Evolutionary conservation across 1,140 invertebrate genomes (phyloP).

Genomic region (Hypsibius dujardini): DNA sequence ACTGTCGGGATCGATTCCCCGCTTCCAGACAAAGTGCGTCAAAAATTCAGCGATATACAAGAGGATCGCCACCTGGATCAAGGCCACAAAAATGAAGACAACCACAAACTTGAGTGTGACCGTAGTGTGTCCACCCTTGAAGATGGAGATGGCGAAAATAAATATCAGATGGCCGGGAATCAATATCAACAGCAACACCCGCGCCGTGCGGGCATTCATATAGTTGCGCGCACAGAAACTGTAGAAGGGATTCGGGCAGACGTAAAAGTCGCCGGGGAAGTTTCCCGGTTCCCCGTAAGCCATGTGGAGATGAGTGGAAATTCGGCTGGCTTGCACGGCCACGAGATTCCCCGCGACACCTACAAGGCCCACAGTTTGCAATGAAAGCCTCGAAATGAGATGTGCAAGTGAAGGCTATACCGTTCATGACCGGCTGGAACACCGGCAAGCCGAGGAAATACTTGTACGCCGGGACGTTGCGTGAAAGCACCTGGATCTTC

Average conservation of each 20-base stretch:
- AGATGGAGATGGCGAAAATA: conserved; percentile 63
- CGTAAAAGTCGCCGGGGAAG: conserved; percentile 48
- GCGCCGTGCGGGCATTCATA: conserved; percentile 48
- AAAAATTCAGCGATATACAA: conserved; percentile 39
- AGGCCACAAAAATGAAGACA: conserved; percentile 58
- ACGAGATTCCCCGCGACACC: conserved; percentile 80
- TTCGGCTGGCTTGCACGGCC: conserved; percentile 73
- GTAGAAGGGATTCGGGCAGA: conserved; percentile 56
- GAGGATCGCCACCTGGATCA: conserved; percentile 50
- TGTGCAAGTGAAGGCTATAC: too few species aligned
- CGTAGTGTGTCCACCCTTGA: conserved; percentile 63
- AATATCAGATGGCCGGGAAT: conserved; percentile 83
- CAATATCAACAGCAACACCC: conserved; percentile 65
- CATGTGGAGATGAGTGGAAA: conserved; percentile 68
- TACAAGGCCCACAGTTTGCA: conserved; percentile 24
- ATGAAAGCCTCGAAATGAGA: neutral
- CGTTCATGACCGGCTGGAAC: conserved; percentile 57
- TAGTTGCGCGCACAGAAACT: conserved; percentile 41
- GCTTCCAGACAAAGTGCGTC: conserved; percentile 36
- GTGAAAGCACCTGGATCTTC: too few species aligned
- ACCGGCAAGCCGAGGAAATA: conserved; percentile 3
- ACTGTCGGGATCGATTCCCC: conserved; percentile 27
- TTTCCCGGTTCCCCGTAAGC: conserved; percentile 42
- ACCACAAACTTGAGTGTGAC: conserved; percentile 57
- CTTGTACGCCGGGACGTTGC: neutral